Evolutionary conservation across 2,888 invertebrate genomes (phyloP).

Genomic region (Beris chalybata): DNA sequence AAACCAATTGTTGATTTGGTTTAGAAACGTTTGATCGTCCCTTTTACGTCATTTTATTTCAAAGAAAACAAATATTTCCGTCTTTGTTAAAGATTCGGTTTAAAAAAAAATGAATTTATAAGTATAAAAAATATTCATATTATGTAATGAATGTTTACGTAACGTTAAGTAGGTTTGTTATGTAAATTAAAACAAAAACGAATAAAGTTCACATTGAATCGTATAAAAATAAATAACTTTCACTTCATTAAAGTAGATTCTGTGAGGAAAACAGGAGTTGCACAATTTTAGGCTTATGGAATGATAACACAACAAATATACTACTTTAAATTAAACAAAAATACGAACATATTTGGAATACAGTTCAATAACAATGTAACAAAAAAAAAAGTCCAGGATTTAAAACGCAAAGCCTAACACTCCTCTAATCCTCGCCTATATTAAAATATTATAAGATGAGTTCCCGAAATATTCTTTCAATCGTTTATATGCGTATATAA

Average conservation of each 20-base stretch:
- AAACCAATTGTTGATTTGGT: too few relatives aligned
- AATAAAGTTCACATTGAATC: not conserved
- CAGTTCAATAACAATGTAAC: not conserved
- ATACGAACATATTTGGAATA: too few relatives aligned
- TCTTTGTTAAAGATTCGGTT: too few relatives aligned
- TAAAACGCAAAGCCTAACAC: not conserved
- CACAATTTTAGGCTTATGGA: conserved; percentile 10
- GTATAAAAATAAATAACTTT: conserved; percentile 10
- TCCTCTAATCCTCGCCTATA: not conserved
- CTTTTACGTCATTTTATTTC: conserved; percentile 11
- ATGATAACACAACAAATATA: conserved; percentile 11
- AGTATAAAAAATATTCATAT: too few relatives aligned
- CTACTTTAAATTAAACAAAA: too few relatives aligned
- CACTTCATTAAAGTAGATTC: not conserved
- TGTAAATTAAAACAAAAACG: not conserved
- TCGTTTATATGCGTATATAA: too few relatives aligned
- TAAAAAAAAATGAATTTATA: too few relatives aligned
- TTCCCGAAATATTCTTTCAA: not conserved
- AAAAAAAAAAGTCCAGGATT: too few relatives aligned
- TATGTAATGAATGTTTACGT: too few relatives aligned
- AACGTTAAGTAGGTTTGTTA: too few relatives aligned
- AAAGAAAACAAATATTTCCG: conserved; percentile 12
- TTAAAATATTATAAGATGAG: not conserved
- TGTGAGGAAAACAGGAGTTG: conserved; percentile 6
- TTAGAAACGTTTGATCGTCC: too few relatives aligned